A percentile compares a stretch with the other conserved stretches of the same genome.
Evolutionary conservation across 2,797 vertebrate genomes (phyloP).

Genomic region (Catamblyrhynchus diadema): DNA sequence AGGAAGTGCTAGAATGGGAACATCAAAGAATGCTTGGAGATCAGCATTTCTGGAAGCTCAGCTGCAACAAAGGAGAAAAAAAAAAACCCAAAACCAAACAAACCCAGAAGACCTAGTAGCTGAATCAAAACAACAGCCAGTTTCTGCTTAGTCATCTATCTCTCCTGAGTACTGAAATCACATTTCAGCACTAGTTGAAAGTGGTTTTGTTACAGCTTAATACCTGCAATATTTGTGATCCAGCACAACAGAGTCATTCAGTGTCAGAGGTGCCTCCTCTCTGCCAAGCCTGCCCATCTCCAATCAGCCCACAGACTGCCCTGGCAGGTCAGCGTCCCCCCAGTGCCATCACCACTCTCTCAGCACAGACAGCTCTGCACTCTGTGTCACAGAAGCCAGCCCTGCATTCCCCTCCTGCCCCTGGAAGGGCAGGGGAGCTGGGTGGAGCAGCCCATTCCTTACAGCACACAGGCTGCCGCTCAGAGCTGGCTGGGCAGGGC

Average conservation of each 20-base stretch:
- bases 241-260: not conserved
- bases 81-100: not conserved
- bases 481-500: not conserved
- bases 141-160: not conserved
- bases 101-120: not conserved
- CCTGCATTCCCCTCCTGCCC: not conserved
- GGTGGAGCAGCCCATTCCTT: not conserved
- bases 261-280: not conserved
- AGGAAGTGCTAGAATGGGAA: not conserved
- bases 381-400: not conserved
- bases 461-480: not conserved
- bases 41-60: slow-evolving; percentile 6
- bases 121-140: not conserved
- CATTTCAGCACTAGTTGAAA: not conserved
- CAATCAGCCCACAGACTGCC: not conserved
- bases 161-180: not conserved
- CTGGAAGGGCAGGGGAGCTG: not conserved
- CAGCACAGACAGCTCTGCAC: not conserved
- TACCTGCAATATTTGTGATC: not conserved
- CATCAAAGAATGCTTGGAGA: not conserved
- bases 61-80: not conserved
- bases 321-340: not conserved
- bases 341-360: not conserved
- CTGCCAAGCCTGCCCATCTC: not conserved
- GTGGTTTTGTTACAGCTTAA: not conserved